phyloP scores from a whole-genome alignment of 2,888 invertebrate genomes.

The Phengaris arion region DNA sequence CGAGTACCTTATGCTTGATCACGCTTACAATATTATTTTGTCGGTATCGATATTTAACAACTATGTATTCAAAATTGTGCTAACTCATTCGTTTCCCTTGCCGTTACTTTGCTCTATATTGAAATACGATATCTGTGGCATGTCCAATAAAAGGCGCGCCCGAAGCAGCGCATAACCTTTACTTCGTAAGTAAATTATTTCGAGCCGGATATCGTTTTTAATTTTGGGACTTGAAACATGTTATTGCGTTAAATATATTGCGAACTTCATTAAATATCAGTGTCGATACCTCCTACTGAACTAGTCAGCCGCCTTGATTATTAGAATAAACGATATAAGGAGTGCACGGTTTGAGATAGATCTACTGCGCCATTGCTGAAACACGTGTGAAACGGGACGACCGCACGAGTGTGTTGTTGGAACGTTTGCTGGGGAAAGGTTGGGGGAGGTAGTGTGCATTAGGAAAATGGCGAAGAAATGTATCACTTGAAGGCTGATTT shows the following conservation, averaged over 20 bases:
- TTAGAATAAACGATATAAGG: conserved; percentile 22
- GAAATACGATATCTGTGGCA: background rate
- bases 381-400: background rate
- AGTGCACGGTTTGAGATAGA: conserved; percentile 2
- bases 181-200: background rate
- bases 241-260: background rate
- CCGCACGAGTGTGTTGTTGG: background rate
- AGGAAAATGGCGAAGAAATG: conserved; percentile 53
- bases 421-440: conserved; percentile 26
- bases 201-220: conserved; percentile 7
- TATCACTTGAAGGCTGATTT: conserved; percentile 69
- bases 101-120: conserved; percentile 13
- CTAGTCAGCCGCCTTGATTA: conserved; percentile 28
- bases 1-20: conserved; percentile 23
- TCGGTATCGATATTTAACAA: conserved; percentile 22
- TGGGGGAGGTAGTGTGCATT: conserved; percentile 42
- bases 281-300: conserved; percentile 26
- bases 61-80: conserved; percentile 7
- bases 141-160: background rate
- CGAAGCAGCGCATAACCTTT: background rate
- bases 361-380: conserved; percentile 15
- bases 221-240: conserved; percentile 6
- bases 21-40: conserved; percentile 18
- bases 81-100: background rate
- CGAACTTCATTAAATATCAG: conserved; percentile 6